phyloP scores from a whole-genome alignment of 2,113 vertebrate species.

The Siphamia tubifer region DNA sequence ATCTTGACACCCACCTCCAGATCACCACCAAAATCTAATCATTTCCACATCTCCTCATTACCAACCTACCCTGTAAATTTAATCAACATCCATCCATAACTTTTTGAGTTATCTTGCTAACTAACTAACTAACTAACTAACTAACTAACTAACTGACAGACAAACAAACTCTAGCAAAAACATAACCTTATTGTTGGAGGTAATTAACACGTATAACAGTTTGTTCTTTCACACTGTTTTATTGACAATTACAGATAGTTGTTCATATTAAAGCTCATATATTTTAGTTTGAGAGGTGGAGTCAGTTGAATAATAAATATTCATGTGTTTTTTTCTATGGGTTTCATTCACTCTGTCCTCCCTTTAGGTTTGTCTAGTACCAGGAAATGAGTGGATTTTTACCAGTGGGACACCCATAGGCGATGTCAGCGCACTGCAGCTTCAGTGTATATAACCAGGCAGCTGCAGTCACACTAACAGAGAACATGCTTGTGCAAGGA shows the following conservation, averaged over 20 bases:
- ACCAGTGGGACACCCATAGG: slow-evolving; percentile 58
- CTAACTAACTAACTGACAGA: too few species aligned
- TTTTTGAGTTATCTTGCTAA: too few species aligned
- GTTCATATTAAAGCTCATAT: neutral
- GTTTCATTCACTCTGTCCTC: neutral
- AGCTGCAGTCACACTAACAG: neutral
- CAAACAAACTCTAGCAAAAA: too few species aligned
- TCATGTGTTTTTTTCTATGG: neutral
- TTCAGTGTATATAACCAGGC: slow-evolving; percentile 49
- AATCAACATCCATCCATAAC: too few species aligned
- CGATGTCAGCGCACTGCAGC: slow-evolving; percentile 18
- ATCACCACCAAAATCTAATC: too few species aligned
- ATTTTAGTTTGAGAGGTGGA: neutral
- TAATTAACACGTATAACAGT: neutral
- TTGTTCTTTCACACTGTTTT: neutral
- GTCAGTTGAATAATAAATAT: slow-evolving; percentile 9
- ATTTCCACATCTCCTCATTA: too few species aligned
- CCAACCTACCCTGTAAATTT: too few species aligned
- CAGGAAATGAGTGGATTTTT: neutral
- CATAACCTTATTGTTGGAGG: too few species aligned
- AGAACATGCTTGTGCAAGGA: slow-evolving; percentile 26
- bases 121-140: too few species aligned
- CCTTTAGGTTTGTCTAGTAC: neutral
- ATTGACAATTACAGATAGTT: neutral
- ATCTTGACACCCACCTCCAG: too few species aligned